These are phyloP conservation scores for Latrodectus hesperus DNA, from an alignment of 2,888 invertebrate genomes.

Conservation along the genomic window DNA sequence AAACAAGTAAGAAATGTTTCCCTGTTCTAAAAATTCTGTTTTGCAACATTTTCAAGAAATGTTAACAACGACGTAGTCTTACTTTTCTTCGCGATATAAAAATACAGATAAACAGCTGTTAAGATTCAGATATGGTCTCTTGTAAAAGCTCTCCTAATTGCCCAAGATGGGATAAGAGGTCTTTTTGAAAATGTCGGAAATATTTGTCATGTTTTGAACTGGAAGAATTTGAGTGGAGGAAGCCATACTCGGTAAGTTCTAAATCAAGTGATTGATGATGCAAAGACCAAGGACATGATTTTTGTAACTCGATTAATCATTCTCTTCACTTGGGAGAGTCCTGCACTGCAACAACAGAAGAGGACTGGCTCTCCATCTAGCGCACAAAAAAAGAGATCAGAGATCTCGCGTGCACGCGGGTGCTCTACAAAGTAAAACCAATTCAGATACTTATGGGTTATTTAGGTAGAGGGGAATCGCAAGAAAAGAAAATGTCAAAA, in stretches of 20 bases:
- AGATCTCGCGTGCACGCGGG: background rate
- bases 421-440: background rate
- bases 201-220: too few species aligned
- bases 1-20: too few species aligned
- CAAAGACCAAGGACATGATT: constrained; percentile 24
- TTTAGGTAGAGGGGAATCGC: background rate
- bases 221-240: too few species aligned
- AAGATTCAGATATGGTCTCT: too few species aligned
- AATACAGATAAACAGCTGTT: too few species aligned
- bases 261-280: constrained; percentile 61
- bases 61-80: too few species aligned
- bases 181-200: too few species aligned
- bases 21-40: too few species aligned
- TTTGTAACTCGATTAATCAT: constrained; percentile 48
- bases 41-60: too few species aligned
- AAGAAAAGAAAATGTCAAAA: constrained; percentile 2
- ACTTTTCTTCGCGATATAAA: too few species aligned
- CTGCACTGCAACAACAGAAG: background rate
- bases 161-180: too few species aligned
- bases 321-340: constrained; percentile 25
- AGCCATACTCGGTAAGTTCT: background rate
- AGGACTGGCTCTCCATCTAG: constrained; percentile 16
- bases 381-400: constrained; percentile 2
- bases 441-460: constrained; percentile 3
- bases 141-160: too few species aligned